Conservation (phyloP, 2,888 invertebrate species). For the Volucella zonaria region DNA sequence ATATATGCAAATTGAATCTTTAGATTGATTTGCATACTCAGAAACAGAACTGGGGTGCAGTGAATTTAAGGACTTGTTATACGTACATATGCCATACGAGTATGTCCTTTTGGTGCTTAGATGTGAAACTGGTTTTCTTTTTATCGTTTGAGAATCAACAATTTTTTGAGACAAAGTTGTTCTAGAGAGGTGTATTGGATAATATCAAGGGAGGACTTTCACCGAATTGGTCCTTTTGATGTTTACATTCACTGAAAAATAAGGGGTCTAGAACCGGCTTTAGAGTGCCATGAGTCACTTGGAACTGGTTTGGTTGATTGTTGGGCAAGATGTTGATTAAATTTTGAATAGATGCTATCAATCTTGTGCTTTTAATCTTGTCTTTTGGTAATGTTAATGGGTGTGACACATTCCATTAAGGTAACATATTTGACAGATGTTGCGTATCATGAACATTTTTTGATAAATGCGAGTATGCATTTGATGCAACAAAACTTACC, state of each 20-base stretch:
- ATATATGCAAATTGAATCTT: slow-evolving; percentile 65
- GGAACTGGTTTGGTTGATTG: too few relatives aligned
- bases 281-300: too few relatives aligned
- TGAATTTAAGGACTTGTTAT: background rate
- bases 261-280: too few relatives aligned
- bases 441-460: too few relatives aligned
- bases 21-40: slow-evolving; percentile 30
- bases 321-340: too few relatives aligned
- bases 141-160: slow-evolving; percentile 29
- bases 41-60: slow-evolving; percentile 11
- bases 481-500: too few relatives aligned
- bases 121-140: slow-evolving; percentile 54
- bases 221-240: slow-evolving; percentile 13
- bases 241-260: background rate
- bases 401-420: too few relatives aligned
- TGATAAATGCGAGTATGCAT: too few relatives aligned
- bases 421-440: too few relatives aligned
- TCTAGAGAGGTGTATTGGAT: background rate
- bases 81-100: background rate
- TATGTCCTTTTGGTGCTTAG: slow-evolving; percentile 22
- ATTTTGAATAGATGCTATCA: too few relatives aligned
- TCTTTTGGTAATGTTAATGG: too few relatives aligned
- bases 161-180: background rate
- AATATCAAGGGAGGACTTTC: slow-evolving; percentile 26
- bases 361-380: too few relatives aligned